phyloP scores from a whole-genome alignment of 2,888 invertebrate genomes.

The Rhamnusium bicolor region DNA sequence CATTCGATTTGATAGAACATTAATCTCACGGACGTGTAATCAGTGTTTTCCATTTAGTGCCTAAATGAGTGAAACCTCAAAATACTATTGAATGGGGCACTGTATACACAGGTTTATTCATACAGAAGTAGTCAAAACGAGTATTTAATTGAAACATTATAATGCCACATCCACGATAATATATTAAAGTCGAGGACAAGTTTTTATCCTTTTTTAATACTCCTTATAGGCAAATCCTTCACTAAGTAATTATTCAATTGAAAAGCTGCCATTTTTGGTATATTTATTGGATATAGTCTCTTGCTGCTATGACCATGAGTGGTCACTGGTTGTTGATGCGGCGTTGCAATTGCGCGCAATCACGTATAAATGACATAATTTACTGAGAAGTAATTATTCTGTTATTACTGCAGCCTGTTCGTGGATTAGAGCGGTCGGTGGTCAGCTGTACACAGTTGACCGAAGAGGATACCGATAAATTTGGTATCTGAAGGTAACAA shows the following conservation, averaged over 20 bases:
- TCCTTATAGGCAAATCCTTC: constrained; percentile 27
- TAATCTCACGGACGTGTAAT: too few species aligned
- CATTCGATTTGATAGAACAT: too few species aligned
- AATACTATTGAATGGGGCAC: too few species aligned
- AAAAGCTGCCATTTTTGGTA: constrained; percentile 13
- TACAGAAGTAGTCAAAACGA: not conserved
- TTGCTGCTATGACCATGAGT: constrained; percentile 8
- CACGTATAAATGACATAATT: constrained; percentile 50
- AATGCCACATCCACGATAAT: not conserved
- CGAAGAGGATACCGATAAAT: constrained; percentile 42
- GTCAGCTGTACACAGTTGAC: not conserved
- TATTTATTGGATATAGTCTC: not conserved
- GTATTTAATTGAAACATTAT: constrained; percentile 8
- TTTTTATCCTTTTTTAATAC: constrained; percentile 7
- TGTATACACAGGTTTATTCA: too few species aligned
- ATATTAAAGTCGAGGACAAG: not conserved
- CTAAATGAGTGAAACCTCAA: not conserved
- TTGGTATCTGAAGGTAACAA: constrained; percentile 41
- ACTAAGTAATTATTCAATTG: constrained; percentile 16
- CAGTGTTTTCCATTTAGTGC: too few species aligned
- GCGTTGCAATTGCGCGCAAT: constrained; percentile 39
- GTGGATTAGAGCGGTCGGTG: not conserved
- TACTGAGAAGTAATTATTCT: constrained; percentile 43
- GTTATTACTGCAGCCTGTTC: constrained; percentile 31
- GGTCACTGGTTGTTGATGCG: not conserved